These are phyloP conservation scores for Neocloeon triangulifer DNA, from an alignment of 1,140 invertebrate genomes.

Conservation along the genomic window DNA sequence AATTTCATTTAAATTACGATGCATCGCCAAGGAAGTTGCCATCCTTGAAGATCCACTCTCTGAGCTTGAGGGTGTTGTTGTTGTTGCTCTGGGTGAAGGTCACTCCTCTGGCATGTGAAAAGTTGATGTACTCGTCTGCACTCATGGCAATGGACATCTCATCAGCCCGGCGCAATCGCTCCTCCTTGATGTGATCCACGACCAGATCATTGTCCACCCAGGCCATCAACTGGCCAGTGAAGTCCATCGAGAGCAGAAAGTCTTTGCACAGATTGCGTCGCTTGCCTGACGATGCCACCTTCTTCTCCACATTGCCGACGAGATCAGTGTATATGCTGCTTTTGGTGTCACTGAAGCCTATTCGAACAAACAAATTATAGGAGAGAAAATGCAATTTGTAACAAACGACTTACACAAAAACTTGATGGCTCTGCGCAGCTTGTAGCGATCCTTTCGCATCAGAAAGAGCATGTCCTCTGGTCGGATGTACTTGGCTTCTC, in stretches of 20 bases:
- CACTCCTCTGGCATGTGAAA: constrained; percentile 19
- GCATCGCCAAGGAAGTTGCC: no score
- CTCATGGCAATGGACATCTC: constrained; percentile 6
- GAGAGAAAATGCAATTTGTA: no score
- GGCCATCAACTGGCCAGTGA: constrained; percentile 6
- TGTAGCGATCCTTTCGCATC: constrained; percentile 35
- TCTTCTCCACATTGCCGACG: not conserved
- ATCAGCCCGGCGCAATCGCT: constrained; percentile 9
- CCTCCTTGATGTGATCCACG: constrained; percentile 11
- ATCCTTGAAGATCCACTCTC: constrained; percentile 24
- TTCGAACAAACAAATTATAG: no score
- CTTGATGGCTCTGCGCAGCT: constrained; percentile 26
- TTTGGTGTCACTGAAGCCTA: no score
- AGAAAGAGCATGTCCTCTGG: constrained; percentile 38
- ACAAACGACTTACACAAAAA: constrained; percentile 33
- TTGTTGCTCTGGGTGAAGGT: constrained; percentile 22
- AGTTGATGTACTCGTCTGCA: constrained; percentile 6
- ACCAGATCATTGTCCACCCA: no score
- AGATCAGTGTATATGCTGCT: constrained; percentile 1
- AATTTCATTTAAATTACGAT: constrained; percentile 5
- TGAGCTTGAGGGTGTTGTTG: constrained; percentile 27
- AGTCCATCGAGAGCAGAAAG: constrained; percentile 5
- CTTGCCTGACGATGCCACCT: not conserved
- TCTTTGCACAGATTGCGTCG: not conserved
- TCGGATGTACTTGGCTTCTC: constrained; percentile 22